Percentiles rank a stretch among this genome's conserved stretches.
phyloP scores from a whole-genome alignment of 2,113 vertebrate species.

The Sigmodon hispidus region DNA sequence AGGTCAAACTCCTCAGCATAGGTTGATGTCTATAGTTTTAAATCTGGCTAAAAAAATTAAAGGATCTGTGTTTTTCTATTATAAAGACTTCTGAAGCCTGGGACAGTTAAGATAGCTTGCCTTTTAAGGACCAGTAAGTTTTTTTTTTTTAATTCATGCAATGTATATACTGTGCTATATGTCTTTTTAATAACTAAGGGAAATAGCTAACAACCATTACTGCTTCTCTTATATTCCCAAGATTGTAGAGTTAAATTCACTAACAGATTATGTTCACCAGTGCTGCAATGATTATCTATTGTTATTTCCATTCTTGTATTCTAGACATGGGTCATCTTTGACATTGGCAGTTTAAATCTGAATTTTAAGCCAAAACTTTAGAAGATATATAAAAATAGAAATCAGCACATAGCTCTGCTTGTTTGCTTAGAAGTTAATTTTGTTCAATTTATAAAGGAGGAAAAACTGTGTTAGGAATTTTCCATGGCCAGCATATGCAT shows the following conservation, averaged over 20 bases:
- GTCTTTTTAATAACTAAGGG: not conserved
- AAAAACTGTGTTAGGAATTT: not conserved
- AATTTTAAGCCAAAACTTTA: constrained; percentile 14
- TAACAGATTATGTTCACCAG: not conserved
- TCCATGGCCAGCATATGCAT: not conserved
- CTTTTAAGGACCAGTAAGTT: not conserved
- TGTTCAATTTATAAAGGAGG: not conserved
- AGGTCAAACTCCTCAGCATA: not conserved
- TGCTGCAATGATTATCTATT: not conserved
- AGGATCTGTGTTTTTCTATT: not conserved
- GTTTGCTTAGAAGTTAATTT: not conserved
- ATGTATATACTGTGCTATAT: not conserved
- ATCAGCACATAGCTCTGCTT: not conserved
- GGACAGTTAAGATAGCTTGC: not conserved
- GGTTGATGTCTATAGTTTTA: not conserved
- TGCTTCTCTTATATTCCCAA: not conserved
- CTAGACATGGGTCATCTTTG: not conserved
- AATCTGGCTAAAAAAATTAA: not conserved
- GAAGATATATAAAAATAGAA: not conserved
- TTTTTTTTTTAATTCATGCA: not conserved
- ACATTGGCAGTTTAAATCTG: constrained; percentile 6
- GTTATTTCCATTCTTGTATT: not conserved
- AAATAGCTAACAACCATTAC: not conserved
- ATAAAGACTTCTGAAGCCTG: not conserved
- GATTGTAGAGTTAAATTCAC: constrained; percentile 7